phyloP scores from a whole-genome alignment of 2,888 invertebrate species.

The Drosophila robusta region DNA sequence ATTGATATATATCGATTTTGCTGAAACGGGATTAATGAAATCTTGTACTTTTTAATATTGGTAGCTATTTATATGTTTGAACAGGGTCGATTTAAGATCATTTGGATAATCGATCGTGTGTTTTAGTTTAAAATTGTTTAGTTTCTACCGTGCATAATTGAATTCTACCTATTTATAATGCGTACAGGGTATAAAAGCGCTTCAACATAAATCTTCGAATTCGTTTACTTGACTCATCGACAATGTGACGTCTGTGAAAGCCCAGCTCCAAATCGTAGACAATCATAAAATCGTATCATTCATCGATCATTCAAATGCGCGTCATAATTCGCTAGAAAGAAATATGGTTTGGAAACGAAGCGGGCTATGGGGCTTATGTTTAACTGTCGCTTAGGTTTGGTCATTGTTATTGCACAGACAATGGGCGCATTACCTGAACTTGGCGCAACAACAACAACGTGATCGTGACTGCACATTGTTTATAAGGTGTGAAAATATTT shows the following conservation, averaged over 20 bases:
- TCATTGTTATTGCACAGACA: conserved; percentile 53
- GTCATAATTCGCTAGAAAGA: conserved; percentile 83
- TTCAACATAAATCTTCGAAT: conserved; percentile 5
- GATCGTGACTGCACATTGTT: conserved; percentile 82
- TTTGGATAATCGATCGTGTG: too few species aligned
- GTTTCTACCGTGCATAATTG: background rate
- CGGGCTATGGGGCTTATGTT: conserved; percentile 25
- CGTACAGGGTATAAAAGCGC: background rate
- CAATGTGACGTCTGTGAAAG: conserved; percentile 26
- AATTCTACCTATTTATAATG: background rate
- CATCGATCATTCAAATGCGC: conserved; percentile 76
- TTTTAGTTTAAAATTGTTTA: too few species aligned
- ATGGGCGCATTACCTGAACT: conserved; percentile 71
- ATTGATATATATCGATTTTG: too few species aligned
- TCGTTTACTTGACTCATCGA: conserved; percentile 65
- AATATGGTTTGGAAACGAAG: conserved; percentile 24
- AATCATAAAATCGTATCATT: conserved; percentile 71
- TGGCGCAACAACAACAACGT: conserved; percentile 25
- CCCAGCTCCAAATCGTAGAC: conserved; percentile 29
- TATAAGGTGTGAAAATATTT: conserved; percentile 83
- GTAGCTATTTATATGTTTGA: too few species aligned
- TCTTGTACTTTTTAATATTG: too few species aligned
- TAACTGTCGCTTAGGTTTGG: conserved; percentile 66
- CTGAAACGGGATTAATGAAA: too few species aligned
- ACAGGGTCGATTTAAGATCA: too few species aligned